phyloP scores from a whole-genome alignment of 1,140 invertebrate genomes.

The Octopus bimaculoides region DNA sequence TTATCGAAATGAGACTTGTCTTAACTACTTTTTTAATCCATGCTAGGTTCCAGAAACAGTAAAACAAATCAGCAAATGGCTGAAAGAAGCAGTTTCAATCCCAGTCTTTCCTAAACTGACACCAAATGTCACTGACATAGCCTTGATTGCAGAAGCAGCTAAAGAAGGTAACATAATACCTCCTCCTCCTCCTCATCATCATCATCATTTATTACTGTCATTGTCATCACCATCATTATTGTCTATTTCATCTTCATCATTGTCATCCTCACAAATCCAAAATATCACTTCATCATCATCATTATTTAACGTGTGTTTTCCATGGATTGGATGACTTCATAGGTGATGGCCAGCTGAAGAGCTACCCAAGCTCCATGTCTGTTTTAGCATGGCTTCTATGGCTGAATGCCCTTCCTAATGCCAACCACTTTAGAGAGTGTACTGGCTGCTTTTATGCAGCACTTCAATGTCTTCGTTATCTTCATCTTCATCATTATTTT shows the following conservation, averaged over 20 bases:
- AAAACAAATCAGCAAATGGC: constrained; percentile 86
- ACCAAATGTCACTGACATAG: constrained; percentile 95
- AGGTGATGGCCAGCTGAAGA: no score
- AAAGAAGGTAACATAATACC: constrained; percentile 67
- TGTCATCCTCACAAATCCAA: background rate
- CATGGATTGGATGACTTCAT: no score
- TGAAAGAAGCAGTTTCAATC: constrained; percentile 79
- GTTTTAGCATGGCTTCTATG: no score
- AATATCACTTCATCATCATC: background rate
- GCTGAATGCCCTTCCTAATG: no score
- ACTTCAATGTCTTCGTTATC: no score
- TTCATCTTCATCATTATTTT: no score
- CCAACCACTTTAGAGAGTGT: no score
- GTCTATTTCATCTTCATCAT: background rate
- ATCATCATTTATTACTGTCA: background rate
- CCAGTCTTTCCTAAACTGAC: constrained; percentile 98
- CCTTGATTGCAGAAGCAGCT: constrained; percentile 84
- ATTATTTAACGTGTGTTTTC: no score
- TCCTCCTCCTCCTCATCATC: background rate
- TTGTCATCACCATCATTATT: background rate
- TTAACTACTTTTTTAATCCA: no score
- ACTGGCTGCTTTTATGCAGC: no score
- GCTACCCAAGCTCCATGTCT: no score
- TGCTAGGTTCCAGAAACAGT: constrained; percentile 80
- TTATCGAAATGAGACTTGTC: no score